Evolutionary conservation across 2,888 invertebrate genomes (phyloP).

Genomic region (Archips xylosteana): DNA sequence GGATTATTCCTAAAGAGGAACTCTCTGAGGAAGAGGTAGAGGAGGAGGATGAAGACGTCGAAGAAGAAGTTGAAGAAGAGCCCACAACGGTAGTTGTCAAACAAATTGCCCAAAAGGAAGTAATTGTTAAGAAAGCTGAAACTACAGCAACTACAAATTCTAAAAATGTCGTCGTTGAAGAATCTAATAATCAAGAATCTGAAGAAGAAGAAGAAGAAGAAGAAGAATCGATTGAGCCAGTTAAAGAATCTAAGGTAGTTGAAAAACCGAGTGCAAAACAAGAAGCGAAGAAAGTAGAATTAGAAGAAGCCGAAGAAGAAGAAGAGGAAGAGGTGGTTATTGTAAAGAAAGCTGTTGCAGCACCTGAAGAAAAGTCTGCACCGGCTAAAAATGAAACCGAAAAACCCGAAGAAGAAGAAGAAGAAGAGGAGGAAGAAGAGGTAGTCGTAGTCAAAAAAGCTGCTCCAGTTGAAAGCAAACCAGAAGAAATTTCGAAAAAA

Average conservation of each 20-base stretch:
- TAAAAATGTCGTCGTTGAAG: constrained; percentile 69
- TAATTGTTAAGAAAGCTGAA: constrained; percentile 68
- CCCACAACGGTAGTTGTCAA: constrained; percentile 49
- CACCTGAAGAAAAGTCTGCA: constrained; percentile 39
- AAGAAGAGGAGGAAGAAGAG: constrained; percentile 46
- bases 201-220: constrained; percentile 54
- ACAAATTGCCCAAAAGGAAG: constrained; percentile 55
- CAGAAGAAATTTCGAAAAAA: constrained; percentile 43
- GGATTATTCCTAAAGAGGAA: constrained; percentile 70
- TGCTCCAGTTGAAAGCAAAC: constrained; percentile 44
- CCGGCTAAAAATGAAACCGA: constrained; percentile 43
- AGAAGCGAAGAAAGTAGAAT: constrained; percentile 40
- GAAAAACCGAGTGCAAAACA: constrained; percentile 49
- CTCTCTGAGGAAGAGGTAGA: constrained; percentile 50
- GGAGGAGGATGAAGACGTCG: constrained; percentile 60
- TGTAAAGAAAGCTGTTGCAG: constrained; percentile 38
- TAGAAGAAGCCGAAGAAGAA: constrained; percentile 45
- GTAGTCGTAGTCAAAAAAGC: constrained; percentile 43
- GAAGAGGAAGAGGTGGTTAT: constrained; percentile 40
- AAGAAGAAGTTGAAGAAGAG: constrained; percentile 60
- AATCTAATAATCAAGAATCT: constrained; percentile 48
- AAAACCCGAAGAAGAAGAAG: constrained; percentile 45
- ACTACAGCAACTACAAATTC: constrained; percentile 66
- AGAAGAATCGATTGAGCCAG: constrained; percentile 55
- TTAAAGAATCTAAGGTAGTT: constrained; percentile 56